phyloP scores from a whole-genome alignment of 2,888 invertebrate genomes.

The Junonia oenone region DNA sequence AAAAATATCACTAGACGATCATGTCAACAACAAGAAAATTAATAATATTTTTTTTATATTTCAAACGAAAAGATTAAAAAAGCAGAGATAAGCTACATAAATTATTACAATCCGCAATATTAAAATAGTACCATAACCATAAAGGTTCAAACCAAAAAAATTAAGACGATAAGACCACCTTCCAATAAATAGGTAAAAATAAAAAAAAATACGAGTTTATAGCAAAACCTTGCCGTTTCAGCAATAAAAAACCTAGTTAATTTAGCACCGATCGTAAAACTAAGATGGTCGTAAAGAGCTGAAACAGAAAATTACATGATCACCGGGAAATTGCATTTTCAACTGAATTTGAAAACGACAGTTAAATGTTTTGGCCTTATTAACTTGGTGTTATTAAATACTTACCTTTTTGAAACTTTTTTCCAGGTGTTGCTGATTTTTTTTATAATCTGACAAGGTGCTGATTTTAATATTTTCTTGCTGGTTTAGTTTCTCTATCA shows the following conservation, averaged over 20 bases:
- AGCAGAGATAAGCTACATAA: background rate
- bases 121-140: background rate
- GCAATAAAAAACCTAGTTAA: constrained; percentile 24
- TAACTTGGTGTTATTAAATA: background rate
- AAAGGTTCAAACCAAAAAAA: too few species aligned
- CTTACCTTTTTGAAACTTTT: background rate
- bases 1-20: too few species aligned
- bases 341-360: background rate
- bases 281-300: constrained; percentile 20
- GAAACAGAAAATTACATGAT: constrained; percentile 20
- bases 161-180: background rate
- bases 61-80: too few species aligned
- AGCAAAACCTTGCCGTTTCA: constrained; percentile 17
- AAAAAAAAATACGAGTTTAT: constrained; percentile 11
- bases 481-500: too few species aligned
- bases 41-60: too few species aligned
- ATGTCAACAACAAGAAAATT: too few species aligned
- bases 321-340: constrained; percentile 4
- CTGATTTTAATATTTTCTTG: too few species aligned
- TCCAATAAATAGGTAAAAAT: constrained; percentile 9
- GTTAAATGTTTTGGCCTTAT: background rate
- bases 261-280: constrained; percentile 26
- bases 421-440: too few species aligned
- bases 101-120: background rate
- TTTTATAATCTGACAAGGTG: too few species aligned